Evolutionary conservation across 2,888 invertebrate species (phyloP), one percentile per base, ranked within the genome.

Genomic region (Merodon equestris): DNA sequence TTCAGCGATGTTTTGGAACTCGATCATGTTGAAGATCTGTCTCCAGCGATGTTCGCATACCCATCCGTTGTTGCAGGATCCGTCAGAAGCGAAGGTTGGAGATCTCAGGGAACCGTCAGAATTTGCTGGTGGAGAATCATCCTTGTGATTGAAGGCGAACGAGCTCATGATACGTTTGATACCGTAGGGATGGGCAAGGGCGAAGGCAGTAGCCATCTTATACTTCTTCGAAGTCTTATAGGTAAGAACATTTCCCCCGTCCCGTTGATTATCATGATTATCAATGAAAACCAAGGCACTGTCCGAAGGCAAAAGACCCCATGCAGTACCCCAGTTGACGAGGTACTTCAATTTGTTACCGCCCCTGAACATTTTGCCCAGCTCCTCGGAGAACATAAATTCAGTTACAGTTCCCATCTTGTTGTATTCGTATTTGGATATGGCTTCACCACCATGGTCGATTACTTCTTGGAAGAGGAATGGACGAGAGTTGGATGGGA

Each of bases 191-290:
- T 94, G 94, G 0, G 96, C 95, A 86, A 97, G 90, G 93, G 95
- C 95, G 86, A 96, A 96, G 0, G 94, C 94, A 5, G 92, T 92
- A 0, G 96, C 96, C 89, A 90, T 91, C 87, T 92, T 94, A 87
- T 95, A 95, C 5, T 89, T 88, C 82, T 90, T 92, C 0, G 72
- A 13, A 3, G 53, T 71, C 68, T 56, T 82, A 87, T 93, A 92
- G 0, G 92, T 94, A 9, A 94, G 89, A 56, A 93, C 91, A 61
- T 86, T 85, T 45, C 92, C 92, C 44, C 92, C 92, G 79, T 93
- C 93, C 85, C 97, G 91, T 86, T 96, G 96, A 85, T 94, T 95
- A 87, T 97, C 97, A 85, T 96, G 97, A 87, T 97, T 97, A 85
- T 96, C 96, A 58, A 96, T 92, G 85, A 96, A 96, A 9, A 93